Base-by-base conservation (phyloP, 2,888 invertebrate genomes). In the Ormyrus rosae region DNA sequence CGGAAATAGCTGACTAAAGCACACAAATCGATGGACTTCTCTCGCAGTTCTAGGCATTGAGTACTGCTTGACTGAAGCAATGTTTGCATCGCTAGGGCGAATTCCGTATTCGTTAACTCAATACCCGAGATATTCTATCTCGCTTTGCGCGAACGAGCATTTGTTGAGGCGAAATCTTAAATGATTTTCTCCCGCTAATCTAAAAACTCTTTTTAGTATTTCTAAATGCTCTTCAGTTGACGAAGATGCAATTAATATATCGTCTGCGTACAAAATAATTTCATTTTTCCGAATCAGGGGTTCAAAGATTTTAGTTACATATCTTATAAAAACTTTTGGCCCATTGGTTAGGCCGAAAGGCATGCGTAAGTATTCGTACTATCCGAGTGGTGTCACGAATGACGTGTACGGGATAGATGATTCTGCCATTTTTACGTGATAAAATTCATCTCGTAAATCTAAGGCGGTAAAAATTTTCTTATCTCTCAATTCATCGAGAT, bases 121-220 rank as follows among this genome's bases (percentile, higher is more conserved):
- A 71, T 82, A 82, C 1, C 82, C 83, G 1, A 83, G 13, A 63
- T 80, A 81, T 2, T 45, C 34, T 9, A 80, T 72, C 10, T 79
- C 71, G 0, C 11, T 45, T 46, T 67, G 11, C 0, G 64, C 5
- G 56, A 81, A 78, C 9, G 13, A 45, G 61, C 83, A 81, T 78
- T 83, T 81, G 34, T 80, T 75, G 0, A 83, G 48, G 67, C 81
- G 34, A 46, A 81, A 78, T 45, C 64, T 8, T 19, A 83, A 50
- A 7, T 68, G 45, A 58, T 78, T 34, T 7, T 73, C 5, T n/a
- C 72, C 60, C 4, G 80, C 81, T 5, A 77, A 45, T 48, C 51
- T 7, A 34, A 84, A 80, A 0, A 82, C 68, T 56, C 83, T 58
- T 50, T 53, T 58, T 0, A 83, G 9, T 13, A 80, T 67, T 5